phyloP scores from a whole-genome alignment of 2,797 vertebrate genomes.

The Synanceia verrucosa region DNA sequence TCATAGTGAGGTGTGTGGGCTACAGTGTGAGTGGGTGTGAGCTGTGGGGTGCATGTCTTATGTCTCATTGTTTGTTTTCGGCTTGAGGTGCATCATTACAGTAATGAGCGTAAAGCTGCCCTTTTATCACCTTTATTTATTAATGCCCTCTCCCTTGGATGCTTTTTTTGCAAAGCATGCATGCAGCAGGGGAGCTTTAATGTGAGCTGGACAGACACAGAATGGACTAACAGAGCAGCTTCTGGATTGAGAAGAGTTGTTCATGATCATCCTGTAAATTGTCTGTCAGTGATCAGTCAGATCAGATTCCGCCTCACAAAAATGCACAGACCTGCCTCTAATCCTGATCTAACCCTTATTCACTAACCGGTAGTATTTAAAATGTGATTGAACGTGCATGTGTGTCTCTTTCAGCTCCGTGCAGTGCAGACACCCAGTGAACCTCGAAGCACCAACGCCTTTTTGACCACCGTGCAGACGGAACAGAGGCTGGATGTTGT shows the following conservation, averaged over 20 bases:
- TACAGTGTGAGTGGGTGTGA: slow-evolving; percentile 49
- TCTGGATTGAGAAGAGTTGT: background rate
- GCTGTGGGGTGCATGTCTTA: slow-evolving; percentile 29
- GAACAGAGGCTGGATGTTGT: slow-evolving; percentile 5
- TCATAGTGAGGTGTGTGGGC: slow-evolving; percentile 51
- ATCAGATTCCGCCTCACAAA: slow-evolving; percentile 20
- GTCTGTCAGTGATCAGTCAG: slow-evolving; percentile 19
- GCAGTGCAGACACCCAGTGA: slow-evolving; percentile 58
- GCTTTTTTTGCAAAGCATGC: background rate
- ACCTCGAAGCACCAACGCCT: slow-evolving; percentile 75
- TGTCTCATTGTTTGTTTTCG: slow-evolving; percentile 15
- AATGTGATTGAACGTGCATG: too few relatives aligned
- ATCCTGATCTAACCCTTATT: slow-evolving; percentile 3
- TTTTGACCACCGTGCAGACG: slow-evolving; percentile 50
- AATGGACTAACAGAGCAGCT: background rate
- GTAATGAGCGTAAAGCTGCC: slow-evolving; percentile 28
- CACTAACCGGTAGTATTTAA: slow-evolving; percentile 29
- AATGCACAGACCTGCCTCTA: slow-evolving; percentile 7
- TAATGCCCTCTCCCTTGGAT: slow-evolving; percentile 9
- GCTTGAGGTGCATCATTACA: slow-evolving; percentile 16
- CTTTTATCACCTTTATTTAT: slow-evolving; percentile 39
- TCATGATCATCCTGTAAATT: background rate
- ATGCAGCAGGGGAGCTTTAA: background rate
- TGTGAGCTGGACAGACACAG: background rate
- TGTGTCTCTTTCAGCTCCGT: slow-evolving; percentile 43